Percentiles rank a stretch among this genome's conserved stretches.
Evolutionary conservation across 1,140 invertebrate species (phyloP).

Genomic region (Eciton burchellii): DNA sequence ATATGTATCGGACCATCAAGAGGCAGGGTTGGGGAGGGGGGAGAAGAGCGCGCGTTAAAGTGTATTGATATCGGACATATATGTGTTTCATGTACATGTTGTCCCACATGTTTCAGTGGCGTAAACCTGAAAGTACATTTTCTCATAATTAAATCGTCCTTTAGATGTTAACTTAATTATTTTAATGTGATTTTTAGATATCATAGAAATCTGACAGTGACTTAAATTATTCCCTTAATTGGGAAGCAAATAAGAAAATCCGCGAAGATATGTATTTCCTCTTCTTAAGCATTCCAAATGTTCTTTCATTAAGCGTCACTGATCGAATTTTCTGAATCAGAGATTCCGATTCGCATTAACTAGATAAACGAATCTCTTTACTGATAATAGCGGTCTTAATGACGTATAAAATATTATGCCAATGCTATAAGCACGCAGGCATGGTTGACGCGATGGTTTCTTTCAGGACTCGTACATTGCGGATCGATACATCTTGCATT

Average conservation of each 20-base stretch:
- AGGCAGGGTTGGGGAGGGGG: too few species aligned
- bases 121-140: constrained; percentile 27
- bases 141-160: neutral
- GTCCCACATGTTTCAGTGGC: constrained; percentile 36
- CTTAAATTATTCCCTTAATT: neutral
- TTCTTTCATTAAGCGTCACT: constrained; percentile 3
- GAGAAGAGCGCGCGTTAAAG: constrained; percentile 61
- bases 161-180: neutral
- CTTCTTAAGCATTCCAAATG: neutral
- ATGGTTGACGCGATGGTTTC: too few species aligned
- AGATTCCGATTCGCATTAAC: too few species aligned
- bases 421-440: too few species aligned
- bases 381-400: too few species aligned
- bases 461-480: too few species aligned
- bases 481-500: neutral
- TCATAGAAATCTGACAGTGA: neutral
- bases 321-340: neutral
- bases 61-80: constrained; percentile 68
- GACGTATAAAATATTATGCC: too few species aligned
- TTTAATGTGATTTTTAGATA: neutral
- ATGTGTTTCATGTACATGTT: constrained; percentile 37
- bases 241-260: neutral
- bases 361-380: neutral
- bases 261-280: neutral
- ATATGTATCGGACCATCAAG: constrained; percentile 79